These are phyloP conservation scores for Thunnus albacares DNA, from an alignment of 2,797 vertebrate genomes.

Conservation along the genomic window DNA sequence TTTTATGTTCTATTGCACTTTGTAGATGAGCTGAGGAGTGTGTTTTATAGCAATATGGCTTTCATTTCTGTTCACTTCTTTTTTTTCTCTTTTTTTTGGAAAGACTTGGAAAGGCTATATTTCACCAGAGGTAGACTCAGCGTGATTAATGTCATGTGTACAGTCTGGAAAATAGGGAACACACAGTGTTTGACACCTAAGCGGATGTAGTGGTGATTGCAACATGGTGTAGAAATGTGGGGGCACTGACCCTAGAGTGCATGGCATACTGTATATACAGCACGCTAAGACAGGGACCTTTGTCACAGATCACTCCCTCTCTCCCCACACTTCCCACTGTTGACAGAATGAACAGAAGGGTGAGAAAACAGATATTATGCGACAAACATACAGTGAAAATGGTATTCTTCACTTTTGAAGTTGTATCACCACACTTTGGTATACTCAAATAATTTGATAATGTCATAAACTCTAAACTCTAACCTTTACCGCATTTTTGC, in stretches of 20 bases:
- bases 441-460: conserved; percentile 7
- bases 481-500: too few species aligned
- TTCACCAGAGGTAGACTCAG: background rate
- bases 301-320: background rate
- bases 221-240: background rate
- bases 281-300: background rate
- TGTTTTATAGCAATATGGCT: conserved; percentile 19
- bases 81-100: background rate
- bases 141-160: background rate
- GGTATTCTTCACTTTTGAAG: too few species aligned
- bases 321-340: background rate
- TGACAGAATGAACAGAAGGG: background rate
- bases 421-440: background rate
- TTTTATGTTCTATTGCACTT: conserved; percentile 28
- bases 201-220: background rate
- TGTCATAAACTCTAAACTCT: background rate
- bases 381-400: too few species aligned
- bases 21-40: conserved; percentile 18
- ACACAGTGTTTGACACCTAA: background rate
- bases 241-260: too few species aligned
- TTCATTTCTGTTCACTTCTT: background rate
- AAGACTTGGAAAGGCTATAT: background rate
- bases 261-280: background rate
- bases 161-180: conserved; percentile 8
- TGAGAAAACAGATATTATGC: too few species aligned